These are phyloP conservation scores for Tribolium castaneum DNA, from an alignment of 1,140 invertebrate genomes.

Conservation along the genomic window DNA sequence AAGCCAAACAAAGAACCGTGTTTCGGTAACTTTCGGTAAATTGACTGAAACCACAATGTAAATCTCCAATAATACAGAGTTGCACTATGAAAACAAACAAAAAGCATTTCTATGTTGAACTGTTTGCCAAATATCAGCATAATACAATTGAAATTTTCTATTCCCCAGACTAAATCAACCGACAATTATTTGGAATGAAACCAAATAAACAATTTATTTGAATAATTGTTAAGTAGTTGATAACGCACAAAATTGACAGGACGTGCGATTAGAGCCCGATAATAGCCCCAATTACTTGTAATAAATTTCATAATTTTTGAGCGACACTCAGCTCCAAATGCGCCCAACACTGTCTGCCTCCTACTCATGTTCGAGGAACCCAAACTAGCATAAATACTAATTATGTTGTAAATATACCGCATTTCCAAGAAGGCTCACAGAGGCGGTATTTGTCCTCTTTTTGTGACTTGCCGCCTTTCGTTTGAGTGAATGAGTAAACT, in stretches of 20 bases:
- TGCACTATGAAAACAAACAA: too few relatives aligned
- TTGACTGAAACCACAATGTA: too few relatives aligned
- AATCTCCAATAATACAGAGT: too few relatives aligned
- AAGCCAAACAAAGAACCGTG: too few relatives aligned
- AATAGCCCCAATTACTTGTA: not conserved
- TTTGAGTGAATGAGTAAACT: constrained; percentile 3
- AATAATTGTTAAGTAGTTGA: not conserved
- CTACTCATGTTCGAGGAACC: not conserved
- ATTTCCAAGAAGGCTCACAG: constrained; percentile 14
- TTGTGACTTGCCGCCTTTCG: constrained; percentile 10
- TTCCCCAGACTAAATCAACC: not conserved
- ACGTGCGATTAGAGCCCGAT: not conserved
- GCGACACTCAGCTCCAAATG: not conserved
- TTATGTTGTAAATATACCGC: constrained; percentile 10
- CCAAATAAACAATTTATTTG: not conserved
- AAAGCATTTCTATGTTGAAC: not conserved
- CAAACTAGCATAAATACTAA: constrained; percentile 16
- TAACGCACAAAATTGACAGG: not conserved
- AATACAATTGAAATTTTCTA: not conserved
- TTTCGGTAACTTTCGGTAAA: too few relatives aligned
- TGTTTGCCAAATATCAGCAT: not conserved
- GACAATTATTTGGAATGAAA: not conserved
- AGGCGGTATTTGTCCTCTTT: constrained; percentile 19
- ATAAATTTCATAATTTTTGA: not conserved
- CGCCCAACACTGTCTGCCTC: not conserved